Percentiles rank a stretch among this genome's conserved stretches.
phyloP scores from a whole-genome alignment of 2,888 invertebrate species.

The Entomobrya proxima region DNA sequence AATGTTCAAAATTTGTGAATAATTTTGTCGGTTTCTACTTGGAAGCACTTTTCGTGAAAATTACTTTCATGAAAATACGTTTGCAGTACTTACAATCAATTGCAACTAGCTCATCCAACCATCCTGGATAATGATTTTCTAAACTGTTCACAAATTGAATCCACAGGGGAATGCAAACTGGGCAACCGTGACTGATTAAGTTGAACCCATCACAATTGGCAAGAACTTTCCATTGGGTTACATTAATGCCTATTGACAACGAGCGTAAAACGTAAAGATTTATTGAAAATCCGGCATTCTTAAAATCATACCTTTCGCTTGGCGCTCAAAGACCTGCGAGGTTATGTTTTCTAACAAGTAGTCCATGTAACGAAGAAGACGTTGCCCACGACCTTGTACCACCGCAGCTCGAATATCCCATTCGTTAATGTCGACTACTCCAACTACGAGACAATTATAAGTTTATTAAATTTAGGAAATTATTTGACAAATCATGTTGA shows the following conservation, averaged over 20 bases:
- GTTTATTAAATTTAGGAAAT: too few species aligned
- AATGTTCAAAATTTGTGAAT: too few species aligned
- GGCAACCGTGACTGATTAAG: constrained; percentile 44
- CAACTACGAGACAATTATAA: too few species aligned
- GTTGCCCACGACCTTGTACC: neutral
- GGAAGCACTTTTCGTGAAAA: too few species aligned
- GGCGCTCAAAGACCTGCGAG: constrained; percentile 27
- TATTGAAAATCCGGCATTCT: too few species aligned
- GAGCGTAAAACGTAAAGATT: too few species aligned
- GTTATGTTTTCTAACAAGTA: constrained; percentile 32
- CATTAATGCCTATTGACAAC: too few species aligned
- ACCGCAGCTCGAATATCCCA: constrained; percentile 38
- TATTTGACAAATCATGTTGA: too few species aligned
- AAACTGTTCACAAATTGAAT: constrained; percentile 38
- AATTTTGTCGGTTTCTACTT: too few species aligned
- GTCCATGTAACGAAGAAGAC: constrained; percentile 39
- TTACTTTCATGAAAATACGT: too few species aligned
- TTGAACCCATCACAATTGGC: constrained; percentile 21
- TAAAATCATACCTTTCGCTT: constrained; percentile 7
- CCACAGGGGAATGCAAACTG: constrained; percentile 48
- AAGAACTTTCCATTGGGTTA: constrained; percentile 41
- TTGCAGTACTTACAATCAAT: constrained; percentile 33
- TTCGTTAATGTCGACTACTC: neutral
- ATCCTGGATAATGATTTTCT: constrained; percentile 53
- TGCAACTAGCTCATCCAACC: constrained; percentile 36